Evolutionary conservation across 2,113 vertebrate species (phyloP).

Genomic region (Corapipo altera): DNA sequence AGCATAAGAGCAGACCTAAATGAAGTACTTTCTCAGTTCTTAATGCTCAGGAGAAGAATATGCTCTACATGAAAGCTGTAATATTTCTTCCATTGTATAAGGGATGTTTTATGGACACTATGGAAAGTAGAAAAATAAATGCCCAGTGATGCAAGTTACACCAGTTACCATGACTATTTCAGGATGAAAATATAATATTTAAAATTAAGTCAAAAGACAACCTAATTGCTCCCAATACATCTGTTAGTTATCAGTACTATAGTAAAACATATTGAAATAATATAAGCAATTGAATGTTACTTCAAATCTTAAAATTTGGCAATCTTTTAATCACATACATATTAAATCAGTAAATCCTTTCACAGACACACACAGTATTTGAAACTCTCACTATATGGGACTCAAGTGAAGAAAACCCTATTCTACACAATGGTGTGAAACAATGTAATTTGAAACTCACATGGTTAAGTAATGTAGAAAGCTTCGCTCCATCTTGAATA

Average conservation of each 20-base stretch:
- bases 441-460: conserved; percentile 76
- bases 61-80: too few relatives aligned
- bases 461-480: conserved; percentile 91
- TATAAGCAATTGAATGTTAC: neutral
- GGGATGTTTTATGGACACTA: neutral
- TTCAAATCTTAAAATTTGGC: neutral
- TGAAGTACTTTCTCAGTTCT: too few relatives aligned
- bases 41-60: too few relatives aligned
- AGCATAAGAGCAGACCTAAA: neutral
- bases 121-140: neutral
- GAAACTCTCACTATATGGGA: neutral
- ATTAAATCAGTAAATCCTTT: neutral
- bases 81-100: neutral
- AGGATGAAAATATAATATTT: neutral
- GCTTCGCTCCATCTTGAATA: conserved; percentile 94
- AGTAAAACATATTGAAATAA: neutral
- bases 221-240: neutral
- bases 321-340: neutral
- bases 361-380: neutral
- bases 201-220: neutral
- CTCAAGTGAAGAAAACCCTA: neutral
- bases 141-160: neutral
- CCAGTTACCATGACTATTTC: neutral
- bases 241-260: neutral
- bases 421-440: neutral